Evolutionary conservation across 2,797 vertebrate genomes (phyloP), one percentile per base, ranked within the genome.

Genomic region (Rhinoraja longicauda): DNA sequence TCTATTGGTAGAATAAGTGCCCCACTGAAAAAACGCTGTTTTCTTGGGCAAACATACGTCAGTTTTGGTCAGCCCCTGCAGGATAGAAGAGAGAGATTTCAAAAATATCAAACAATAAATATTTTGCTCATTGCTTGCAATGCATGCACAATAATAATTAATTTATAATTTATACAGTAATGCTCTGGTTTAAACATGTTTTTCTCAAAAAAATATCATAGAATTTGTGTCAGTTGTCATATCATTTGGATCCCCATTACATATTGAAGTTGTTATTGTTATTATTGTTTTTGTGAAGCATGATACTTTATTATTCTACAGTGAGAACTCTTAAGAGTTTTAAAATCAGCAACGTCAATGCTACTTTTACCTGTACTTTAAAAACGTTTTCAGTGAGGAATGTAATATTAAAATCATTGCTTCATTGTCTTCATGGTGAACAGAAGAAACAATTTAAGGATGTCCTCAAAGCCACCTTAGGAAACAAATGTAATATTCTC

Each of bases 121-220:
- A 9, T 39, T 29, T 91, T 64, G 24, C 67, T 39, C 36, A 24
- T 64, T 21, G 9, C 4, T 62, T 72, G 88, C 39, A 73, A 73
- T 91, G 67, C 45, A 64, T 73, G 90, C 39, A n/a, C 36, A 24
- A 53, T 91, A 53, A 53, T 73, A 39, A 53, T 39, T 73, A 15
- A 73, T 91, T 13, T 92, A 26, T 53, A 36, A 91, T 73, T 91
- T 73, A 72, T 73, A 24, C 12, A 92, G 39, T 92, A 92, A 92
- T 73, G 36, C 70, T 73, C 53, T 17, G 67, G 24, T 92, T 72
- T 53, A 45, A 92, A 75, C 92, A 75, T 91, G 26, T 91, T 73
- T 91, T 24, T 91, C 26, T 73, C 45, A 39, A 53, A 45, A 29
- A 53, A 39, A 53, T 92, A 32, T 29, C 53, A 82, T 53, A 82